Base-by-base conservation (phyloP, 2,888 invertebrate species). In the Drosophila antonietae region DNA sequence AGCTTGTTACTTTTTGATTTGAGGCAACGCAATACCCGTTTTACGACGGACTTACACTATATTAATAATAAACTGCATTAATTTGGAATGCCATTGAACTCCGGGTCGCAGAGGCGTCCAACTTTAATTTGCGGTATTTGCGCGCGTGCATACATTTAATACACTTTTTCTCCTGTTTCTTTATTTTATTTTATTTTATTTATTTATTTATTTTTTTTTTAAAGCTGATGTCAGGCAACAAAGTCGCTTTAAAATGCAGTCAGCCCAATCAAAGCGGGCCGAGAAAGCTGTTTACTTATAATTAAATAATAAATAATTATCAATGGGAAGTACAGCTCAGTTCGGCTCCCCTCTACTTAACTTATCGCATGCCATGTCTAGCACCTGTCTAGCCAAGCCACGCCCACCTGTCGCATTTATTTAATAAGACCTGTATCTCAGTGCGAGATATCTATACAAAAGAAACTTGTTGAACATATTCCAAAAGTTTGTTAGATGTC, bases 71-170 rank as follows among this genome's bases (percentile, higher is more conserved):
- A 73, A 56, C 46, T 68, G 73, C 63, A 83, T 73, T 68, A 23
- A 72, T 64, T 80, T 75, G 66, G 56, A 44, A 73, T 73, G 89
- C 73, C 89, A 68, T 77, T 89, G 89, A 84, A 84, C 84, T 57
- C 47, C 41, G 47, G 49, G 28, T 49, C 18, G 49, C 33, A 53
- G 63, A 43, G 58, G 60, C 67, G n/a, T 47, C 76, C 72, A 78
- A 60, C 73, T 74, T 66, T 31, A 61, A 68, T 68, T 86, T 75
- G 76, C 61, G 53, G 65, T 53, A 58, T 68, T 65, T 68, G 63
- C 68, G 75, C 70, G 81, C 68, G 74, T 70, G 73, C 81, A 79
- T 81, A 79, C 68, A 83, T 73, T 85, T 68, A 67, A 71, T 71
- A 60, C 67, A 46, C 67, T 51, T 53, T 35, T 43, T 3, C 10